These are phyloP conservation scores for Pecten maximus DNA, from an alignment of 2,888 invertebrate genomes.

Conservation along the genomic window DNA sequence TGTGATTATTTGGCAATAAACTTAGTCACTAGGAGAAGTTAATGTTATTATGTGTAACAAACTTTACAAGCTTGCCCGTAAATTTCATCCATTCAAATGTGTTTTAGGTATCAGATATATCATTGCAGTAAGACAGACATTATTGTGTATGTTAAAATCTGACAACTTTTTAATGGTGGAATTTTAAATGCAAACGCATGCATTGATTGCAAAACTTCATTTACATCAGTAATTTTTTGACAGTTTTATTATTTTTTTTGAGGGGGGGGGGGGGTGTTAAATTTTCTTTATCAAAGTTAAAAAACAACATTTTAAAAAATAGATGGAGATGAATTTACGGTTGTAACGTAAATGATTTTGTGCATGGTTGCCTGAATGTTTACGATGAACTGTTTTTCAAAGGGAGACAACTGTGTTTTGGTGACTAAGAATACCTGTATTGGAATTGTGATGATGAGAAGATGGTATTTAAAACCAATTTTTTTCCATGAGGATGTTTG, in stretches of 20 bases:
- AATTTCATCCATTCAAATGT: background rate
- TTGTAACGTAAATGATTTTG: background rate
- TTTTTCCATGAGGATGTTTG: conserved; percentile 1
- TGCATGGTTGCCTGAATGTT: background rate
- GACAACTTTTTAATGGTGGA: background rate
- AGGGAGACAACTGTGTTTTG: background rate
- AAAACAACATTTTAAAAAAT: background rate
- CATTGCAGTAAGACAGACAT: background rate
- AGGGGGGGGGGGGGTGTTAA: too few relatives aligned
- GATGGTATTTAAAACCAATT: background rate
- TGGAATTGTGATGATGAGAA: background rate
- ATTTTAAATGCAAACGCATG: background rate
- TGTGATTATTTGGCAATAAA: background rate
- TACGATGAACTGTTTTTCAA: background rate
- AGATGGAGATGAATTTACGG: background rate
- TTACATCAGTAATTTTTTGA: background rate
- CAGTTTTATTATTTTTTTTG: background rate
- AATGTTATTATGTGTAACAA: background rate
- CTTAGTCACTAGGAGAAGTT: background rate
- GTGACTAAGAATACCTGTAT: background rate
- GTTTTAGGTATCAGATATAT: background rate
- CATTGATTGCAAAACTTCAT: background rate
- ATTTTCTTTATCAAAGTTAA: background rate
- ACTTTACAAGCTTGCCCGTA: background rate
- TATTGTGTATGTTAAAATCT: background rate